A percentile compares a stretch with the other conserved stretches of the same genome.
Evolutionary conservation across 35 echinoderm and acorn worm species (phyloP).

Genomic region (Heliocidaris tuberculata): DNA sequence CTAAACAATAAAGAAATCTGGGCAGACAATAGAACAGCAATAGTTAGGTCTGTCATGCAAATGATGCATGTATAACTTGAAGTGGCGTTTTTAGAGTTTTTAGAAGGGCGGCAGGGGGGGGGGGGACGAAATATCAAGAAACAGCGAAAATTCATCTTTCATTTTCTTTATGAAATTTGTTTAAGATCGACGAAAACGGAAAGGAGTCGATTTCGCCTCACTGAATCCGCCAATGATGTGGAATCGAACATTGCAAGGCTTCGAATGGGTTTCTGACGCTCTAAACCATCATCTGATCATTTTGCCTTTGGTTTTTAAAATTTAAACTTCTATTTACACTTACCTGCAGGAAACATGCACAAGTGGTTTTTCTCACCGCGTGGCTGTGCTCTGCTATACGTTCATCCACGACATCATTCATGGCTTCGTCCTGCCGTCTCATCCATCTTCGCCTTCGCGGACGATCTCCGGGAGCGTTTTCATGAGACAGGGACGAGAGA

Average conservation of each 20-base stretch:
- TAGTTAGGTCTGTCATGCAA: neutral
- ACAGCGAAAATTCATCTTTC: neutral
- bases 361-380: slow-evolving; percentile 85
- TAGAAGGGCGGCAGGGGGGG: neutral
- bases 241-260: neutral
- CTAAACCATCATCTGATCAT: neutral
- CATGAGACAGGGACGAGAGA: slow-evolving; percentile 60
- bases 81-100: neutral
- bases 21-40: neutral
- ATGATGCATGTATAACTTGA: neutral
- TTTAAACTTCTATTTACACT: neutral
- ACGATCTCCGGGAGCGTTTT: slow-evolving; percentile 58
- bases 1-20: neutral
- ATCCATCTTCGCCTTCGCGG: slow-evolving; percentile 40
- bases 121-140: neutral
- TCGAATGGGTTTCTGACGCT: neutral
- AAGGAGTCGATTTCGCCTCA: neutral
- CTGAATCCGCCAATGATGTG: neutral
- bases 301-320: neutral
- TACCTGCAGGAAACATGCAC: slow-evolving; percentile 75
- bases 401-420: slow-evolving; percentile 68
- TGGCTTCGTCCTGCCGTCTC: slow-evolving; percentile 48
- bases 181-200: neutral
- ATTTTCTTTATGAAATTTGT: neutral
- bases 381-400: slow-evolving; percentile 67